Evolutionary conservation across 2,888 invertebrate species (phyloP).

Genomic region (Orthosia cruda): DNA sequence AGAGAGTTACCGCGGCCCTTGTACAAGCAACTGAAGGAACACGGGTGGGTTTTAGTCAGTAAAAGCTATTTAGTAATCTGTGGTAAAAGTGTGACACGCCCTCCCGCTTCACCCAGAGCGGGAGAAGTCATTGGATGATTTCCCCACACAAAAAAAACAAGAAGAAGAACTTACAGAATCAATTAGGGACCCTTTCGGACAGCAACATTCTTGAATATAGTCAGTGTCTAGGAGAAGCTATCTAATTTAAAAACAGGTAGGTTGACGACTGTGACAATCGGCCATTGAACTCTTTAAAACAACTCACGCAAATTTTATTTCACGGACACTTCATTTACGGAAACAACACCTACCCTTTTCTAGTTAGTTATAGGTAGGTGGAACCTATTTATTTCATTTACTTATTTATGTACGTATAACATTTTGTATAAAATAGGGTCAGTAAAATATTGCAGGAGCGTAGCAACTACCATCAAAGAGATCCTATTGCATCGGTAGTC

Average conservation of each 20-base stretch:
- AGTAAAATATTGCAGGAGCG: neutral
- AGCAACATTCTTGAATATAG: too few species aligned
- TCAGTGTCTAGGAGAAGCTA: neutral
- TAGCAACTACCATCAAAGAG: neutral
- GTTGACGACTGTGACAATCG: constrained; percentile 65
- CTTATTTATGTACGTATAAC: neutral
- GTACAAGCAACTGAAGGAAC: too few species aligned
- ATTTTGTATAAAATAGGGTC: neutral
- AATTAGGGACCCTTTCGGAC: too few species aligned
- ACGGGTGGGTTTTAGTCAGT: too few species aligned
- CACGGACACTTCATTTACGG: constrained; percentile 61
- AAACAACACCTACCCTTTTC: constrained; percentile 22
- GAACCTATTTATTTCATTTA: neutral
- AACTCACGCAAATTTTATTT: constrained; percentile 66
- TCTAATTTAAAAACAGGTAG: constrained; percentile 48
- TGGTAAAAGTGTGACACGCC: too few species aligned
- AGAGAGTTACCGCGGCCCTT: too few species aligned
- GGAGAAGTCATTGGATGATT: too few species aligned
- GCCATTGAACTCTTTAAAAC: constrained; percentile 73
- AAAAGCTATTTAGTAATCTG: too few species aligned
- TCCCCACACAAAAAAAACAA: too few species aligned
- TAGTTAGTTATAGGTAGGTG: neutral
- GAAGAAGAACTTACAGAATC: too few species aligned
- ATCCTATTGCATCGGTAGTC: neutral
- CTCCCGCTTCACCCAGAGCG: too few species aligned